A percentile compares a stretch with the other conserved stretches of the same genome.
phyloP scores from a whole-genome alignment of 2,797 vertebrate species.

The Ptychobarbus kaznakovi region DNA sequence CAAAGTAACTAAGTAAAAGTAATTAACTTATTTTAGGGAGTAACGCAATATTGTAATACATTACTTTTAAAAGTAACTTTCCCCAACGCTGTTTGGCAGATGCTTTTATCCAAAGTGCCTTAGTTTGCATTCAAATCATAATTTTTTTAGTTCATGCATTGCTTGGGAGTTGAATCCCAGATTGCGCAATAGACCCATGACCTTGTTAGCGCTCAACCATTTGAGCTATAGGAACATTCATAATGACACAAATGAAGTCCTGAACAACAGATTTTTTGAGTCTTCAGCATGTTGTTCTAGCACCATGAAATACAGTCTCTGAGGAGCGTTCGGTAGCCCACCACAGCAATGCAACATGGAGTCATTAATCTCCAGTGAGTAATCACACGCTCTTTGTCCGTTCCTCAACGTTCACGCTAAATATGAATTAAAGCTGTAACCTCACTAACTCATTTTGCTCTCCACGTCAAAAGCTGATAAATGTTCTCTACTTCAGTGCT shows the following conservation, averaged over 20 bases:
- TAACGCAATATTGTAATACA: background rate
- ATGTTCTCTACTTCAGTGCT: conserved; percentile 35
- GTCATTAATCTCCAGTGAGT: conserved; percentile 65
- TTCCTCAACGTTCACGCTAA: conserved; percentile 60
- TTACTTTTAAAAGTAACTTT: background rate
- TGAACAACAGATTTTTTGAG: background rate
- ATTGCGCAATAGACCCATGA: background rate
- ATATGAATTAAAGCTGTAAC: conserved; percentile 67
- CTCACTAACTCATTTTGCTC: conserved; percentile 39
- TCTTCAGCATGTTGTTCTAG: conserved; percentile 66
- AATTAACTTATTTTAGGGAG: background rate
- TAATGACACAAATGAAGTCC: background rate
- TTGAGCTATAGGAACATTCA: background rate
- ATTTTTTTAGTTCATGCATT: background rate
- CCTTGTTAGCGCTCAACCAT: background rate
- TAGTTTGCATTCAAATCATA: background rate
- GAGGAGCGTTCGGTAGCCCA: conserved; percentile 28
- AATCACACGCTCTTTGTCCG: conserved; percentile 54
- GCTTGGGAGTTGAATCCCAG: background rate
- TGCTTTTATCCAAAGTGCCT: background rate
- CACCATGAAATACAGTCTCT: conserved; percentile 66
- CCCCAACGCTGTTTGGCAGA: background rate
- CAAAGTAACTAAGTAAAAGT: too few relatives aligned
- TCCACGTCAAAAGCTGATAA: conserved; percentile 44
- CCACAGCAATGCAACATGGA: conserved; percentile 46